These are phyloP conservation scores for Perca flavescens DNA, from an alignment of 2,113 vertebrate species.

Conservation along the genomic window DNA sequence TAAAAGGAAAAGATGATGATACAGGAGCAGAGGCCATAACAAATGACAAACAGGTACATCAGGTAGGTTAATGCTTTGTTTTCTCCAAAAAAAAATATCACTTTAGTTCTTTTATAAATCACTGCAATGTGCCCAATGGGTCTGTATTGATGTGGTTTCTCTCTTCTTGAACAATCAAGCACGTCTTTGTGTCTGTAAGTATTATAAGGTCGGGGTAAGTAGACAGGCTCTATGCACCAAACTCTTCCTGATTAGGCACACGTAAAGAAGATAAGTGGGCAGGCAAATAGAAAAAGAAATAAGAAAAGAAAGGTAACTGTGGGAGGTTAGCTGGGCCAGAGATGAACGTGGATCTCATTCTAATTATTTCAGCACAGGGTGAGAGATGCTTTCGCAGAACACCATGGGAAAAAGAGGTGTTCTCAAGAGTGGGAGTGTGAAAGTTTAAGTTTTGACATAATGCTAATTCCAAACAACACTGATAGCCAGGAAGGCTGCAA, in stretches of 20 bases:
- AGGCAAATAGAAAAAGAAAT: constrained; percentile 36
- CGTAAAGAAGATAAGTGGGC: constrained; percentile 47
- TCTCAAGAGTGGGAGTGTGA: constrained; percentile 59
- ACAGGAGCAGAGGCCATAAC: constrained; percentile 18
- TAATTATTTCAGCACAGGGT: constrained; percentile 64
- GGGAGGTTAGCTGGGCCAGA: constrained; percentile 57
- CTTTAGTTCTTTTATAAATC: constrained; percentile 37
- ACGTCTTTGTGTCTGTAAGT: background rate
- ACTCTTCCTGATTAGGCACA: constrained; percentile 34
- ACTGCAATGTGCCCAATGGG: background rate
- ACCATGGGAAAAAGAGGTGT: constrained; percentile 50
- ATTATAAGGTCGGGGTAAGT: constrained; percentile 32
- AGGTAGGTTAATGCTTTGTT: constrained; percentile 12
- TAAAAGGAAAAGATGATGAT: constrained; percentile 16
- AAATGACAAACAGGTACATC: constrained; percentile 38
- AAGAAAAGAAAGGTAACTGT: constrained; percentile 35
- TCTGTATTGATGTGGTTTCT: background rate
- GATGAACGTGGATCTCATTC: constrained; percentile 56
- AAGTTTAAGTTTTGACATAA: constrained; percentile 65
- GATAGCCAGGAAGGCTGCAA: constrained; percentile 35
- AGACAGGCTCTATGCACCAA: constrained; percentile 2
- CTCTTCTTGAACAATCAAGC: constrained; percentile 8
- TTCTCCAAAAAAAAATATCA: constrained; percentile 28
- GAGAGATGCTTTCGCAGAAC: constrained; percentile 49
- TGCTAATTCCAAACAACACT: constrained; percentile 48